phyloP scores from a whole-genome alignment of 2,113 vertebrate species.

The Tylochromis polylepis region DNA sequence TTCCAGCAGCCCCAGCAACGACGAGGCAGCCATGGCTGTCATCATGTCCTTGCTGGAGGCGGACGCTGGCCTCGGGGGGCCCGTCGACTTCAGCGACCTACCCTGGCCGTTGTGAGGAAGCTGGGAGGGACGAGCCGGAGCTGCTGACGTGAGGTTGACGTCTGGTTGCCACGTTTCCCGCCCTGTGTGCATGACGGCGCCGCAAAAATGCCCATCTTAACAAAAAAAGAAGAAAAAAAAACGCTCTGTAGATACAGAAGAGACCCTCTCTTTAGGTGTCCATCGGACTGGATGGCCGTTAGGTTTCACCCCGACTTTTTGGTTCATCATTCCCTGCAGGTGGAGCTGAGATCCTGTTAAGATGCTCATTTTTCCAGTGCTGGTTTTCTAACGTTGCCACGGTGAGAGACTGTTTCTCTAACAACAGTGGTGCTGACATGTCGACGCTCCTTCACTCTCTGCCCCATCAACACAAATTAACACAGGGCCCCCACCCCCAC shows the following conservation, averaged over 20 bases:
- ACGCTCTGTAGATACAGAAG: background rate
- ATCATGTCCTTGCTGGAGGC: constrained; percentile 99
- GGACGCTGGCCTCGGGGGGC: constrained; percentile 93
- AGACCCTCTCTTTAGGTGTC: background rate
- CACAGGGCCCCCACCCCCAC: background rate
- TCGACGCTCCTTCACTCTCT: background rate
- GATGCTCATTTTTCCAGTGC: constrained; percentile 26
- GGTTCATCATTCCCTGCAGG: constrained; percentile 21
- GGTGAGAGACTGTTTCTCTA: background rate
- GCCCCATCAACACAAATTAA: background rate
- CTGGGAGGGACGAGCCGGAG: background rate
- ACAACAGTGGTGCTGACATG: background rate
- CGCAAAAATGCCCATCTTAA: constrained; percentile 6
- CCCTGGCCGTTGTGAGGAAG: constrained; percentile 92
- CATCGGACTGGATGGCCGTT: background rate
- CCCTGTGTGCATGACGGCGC: background rate
- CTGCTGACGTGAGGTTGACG: background rate
- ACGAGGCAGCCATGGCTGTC: constrained; percentile 97
- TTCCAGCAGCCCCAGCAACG: constrained; percentile 95
- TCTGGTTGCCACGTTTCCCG: background rate
- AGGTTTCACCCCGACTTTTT: background rate
- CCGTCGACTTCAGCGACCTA: constrained; percentile 97
- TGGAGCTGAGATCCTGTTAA: background rate
- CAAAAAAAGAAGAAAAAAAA: background rate
- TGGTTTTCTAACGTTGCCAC: background rate